A percentile compares a stretch with the other conserved stretches of the same genome.
Conservation (phyloP, 2,888 invertebrate species). For the Pyralis farinalis region DNA sequence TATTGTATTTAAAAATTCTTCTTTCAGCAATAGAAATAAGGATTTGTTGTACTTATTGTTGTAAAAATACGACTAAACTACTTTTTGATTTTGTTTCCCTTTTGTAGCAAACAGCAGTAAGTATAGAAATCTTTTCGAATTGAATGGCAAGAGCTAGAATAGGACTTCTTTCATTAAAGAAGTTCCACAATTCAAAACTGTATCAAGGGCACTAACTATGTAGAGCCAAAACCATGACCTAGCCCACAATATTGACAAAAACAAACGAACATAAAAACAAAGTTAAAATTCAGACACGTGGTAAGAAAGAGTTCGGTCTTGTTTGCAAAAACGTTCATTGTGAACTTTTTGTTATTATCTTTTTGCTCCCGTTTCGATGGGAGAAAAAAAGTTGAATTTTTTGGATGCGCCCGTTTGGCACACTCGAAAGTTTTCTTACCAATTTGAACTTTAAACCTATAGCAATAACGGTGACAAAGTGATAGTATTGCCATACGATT, state of each 20-base stretch:
- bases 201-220: not conserved
- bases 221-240: slow-evolving; percentile 43
- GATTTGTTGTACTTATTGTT: too few relatives aligned
- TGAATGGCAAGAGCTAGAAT: too few relatives aligned
- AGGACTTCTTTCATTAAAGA: too few relatives aligned
- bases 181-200: not conserved
- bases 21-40: too few relatives aligned
- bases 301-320: slow-evolving; percentile 64
- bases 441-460: slow-evolving; percentile 11
- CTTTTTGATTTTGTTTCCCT: too few relatives aligned
- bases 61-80: too few relatives aligned
- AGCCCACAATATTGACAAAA: slow-evolving; percentile 47
- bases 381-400: slow-evolving; percentile 47
- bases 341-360: slow-evolving; percentile 51
- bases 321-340: slow-evolving; percentile 74
- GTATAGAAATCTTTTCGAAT: too few relatives aligned
- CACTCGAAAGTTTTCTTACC: not conserved
- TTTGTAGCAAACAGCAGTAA: too few relatives aligned
- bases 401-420: slow-evolving; percentile 26
- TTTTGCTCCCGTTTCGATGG: slow-evolving; percentile 60
- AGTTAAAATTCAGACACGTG: slow-evolving; percentile 68
- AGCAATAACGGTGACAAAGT: slow-evolving; percentile 3
- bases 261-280: slow-evolving; percentile 49
- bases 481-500: slow-evolving; percentile 17
- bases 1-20: too few relatives aligned